Evolutionary conservation across 2,113 vertebrate species (phyloP).

Genomic region (Solea senegalensis): DNA sequence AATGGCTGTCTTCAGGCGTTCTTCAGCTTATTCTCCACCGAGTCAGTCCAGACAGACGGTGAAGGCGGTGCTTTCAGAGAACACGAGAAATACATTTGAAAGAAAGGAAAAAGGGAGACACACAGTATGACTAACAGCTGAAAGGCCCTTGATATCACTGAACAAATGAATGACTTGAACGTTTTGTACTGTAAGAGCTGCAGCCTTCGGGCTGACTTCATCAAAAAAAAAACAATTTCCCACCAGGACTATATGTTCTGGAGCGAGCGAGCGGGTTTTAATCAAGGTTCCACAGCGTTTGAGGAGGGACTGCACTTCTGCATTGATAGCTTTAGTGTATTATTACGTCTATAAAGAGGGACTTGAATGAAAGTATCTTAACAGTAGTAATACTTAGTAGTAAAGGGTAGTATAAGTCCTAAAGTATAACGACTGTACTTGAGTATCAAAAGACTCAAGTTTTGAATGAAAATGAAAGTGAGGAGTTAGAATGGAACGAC

Average conservation of each 20-base stretch:
- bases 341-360: too few species aligned
- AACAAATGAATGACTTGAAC: background rate
- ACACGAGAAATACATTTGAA: constrained; percentile 17
- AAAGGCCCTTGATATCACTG: background rate
- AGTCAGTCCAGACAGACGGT: background rate
- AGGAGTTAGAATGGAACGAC: too few species aligned
- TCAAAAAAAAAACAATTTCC: background rate
- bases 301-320: background rate
- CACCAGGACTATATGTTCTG: background rate
- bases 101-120: background rate
- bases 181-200: background rate
- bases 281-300: background rate
- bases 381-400: too few species aligned
- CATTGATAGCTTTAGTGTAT: too few species aligned
- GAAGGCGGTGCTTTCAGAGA: background rate
- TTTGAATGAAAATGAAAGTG: too few species aligned
- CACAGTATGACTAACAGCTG: background rate
- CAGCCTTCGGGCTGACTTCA: too few species aligned
- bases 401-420: too few species aligned
- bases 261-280: background rate
- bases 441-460: too few species aligned
- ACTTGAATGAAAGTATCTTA: too few species aligned
- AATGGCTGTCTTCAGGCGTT: constrained; percentile 31
- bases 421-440: too few species aligned
- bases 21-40: constrained; percentile 5